phyloP scores from a whole-genome alignment of 2,113 vertebrate genomes.

The Corythaixoides concolor region DNA sequence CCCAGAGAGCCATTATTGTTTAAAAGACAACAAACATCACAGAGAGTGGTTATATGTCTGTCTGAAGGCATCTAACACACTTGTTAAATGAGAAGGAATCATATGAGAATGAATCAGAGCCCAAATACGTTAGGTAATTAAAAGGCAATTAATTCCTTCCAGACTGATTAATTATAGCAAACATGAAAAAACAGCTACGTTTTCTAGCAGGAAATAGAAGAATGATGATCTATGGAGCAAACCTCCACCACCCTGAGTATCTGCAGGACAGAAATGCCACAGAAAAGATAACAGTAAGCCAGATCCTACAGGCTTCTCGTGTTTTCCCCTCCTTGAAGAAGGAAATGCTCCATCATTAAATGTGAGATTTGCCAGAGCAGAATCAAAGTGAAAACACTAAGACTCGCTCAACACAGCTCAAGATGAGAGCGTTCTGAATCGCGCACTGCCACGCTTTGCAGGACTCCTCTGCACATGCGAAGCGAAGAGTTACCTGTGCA shows the following conservation, averaged over 20 bases:
- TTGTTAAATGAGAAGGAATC: not conserved
- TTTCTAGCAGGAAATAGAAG: not conserved
- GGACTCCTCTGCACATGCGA: not conserved
- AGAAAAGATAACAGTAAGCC: not conserved
- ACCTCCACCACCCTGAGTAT: not conserved
- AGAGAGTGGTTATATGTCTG: not conserved
- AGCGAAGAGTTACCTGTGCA: not conserved
- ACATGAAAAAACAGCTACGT: not conserved
- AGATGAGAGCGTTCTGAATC: not conserved
- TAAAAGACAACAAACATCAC: not conserved
- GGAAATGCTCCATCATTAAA: not conserved
- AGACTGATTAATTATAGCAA: constrained; percentile 28
- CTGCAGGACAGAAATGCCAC: not conserved
- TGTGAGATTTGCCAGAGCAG: not conserved
- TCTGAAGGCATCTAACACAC: not conserved
- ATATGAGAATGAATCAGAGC: not conserved
- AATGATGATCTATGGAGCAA: not conserved
- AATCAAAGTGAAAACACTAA: not conserved
- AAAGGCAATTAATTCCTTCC: constrained; percentile 23
- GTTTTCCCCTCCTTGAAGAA: not conserved
- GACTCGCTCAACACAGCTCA: not conserved
- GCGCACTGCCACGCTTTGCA: not conserved
- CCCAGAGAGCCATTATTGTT: not conserved
- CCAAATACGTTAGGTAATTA: constrained; percentile 1
- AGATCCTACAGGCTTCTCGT: not conserved